Evolutionary conservation across 2,797 vertebrate genomes (phyloP).

Genomic region (Gymnoscopelus microlampas): DNA sequence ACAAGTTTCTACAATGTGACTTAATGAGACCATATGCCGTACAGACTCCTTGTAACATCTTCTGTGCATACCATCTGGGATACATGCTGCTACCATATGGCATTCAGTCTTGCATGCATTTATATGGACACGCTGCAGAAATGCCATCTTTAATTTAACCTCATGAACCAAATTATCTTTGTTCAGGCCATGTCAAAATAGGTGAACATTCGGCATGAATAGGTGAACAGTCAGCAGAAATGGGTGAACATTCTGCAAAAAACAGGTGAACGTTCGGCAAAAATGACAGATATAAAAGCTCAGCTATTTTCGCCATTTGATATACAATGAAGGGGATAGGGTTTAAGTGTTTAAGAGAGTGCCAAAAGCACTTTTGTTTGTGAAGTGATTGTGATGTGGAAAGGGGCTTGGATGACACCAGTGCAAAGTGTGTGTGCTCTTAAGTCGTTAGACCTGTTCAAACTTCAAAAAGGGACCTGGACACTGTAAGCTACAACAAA

Average conservation of each 20-base stretch:
- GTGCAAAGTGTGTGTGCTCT: background rate
- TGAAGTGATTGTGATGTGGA: slow-evolving; percentile 18
- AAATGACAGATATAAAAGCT: no score
- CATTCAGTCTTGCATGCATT: slow-evolving; percentile 66
- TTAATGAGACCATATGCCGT: slow-evolving; percentile 70
- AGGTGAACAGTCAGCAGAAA: no score
- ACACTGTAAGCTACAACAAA: background rate
- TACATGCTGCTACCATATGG: slow-evolving; percentile 72
- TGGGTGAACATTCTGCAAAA: no score
- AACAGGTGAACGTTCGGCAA: no score
- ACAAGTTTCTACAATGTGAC: slow-evolving; percentile 51
- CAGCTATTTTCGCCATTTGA: no score
- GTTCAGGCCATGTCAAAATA: no score
- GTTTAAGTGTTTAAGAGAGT: slow-evolving; percentile 22
- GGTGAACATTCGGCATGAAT: no score
- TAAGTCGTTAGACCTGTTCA: background rate
- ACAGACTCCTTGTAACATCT: slow-evolving; percentile 42
- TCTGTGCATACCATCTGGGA: slow-evolving; percentile 74
- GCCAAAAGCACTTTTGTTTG: slow-evolving; percentile 33
- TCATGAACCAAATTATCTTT: no score
- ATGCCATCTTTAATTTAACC: slow-evolving; percentile 44
- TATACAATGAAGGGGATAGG: no score
- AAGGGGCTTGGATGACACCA: slow-evolving; percentile 12
- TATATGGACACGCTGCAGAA: slow-evolving; percentile 61
- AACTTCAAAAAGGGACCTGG: slow-evolving; percentile 1